Percentiles rank a stretch among this genome's conserved stretches.
Evolutionary conservation across 2,797 vertebrate genomes (phyloP).

Genomic region (Monodelphis domestica): DNA sequence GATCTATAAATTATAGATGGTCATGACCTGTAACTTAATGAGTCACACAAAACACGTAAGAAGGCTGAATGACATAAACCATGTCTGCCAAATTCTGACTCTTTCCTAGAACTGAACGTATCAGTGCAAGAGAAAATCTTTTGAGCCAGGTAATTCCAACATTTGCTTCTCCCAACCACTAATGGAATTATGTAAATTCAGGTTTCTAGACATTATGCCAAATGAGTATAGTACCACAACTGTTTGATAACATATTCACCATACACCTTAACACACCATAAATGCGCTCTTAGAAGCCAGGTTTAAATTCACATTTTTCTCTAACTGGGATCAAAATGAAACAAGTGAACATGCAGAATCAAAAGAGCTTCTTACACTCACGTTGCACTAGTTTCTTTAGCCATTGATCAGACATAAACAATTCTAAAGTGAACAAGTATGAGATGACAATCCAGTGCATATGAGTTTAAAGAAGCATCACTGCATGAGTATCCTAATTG

Average conservation of each 20-base stretch:
- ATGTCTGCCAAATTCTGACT: conserved; percentile 73
- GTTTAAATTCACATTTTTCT: conserved; percentile 75
- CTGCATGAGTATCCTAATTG: conserved; percentile 83
- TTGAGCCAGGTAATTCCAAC: conserved; percentile 77
- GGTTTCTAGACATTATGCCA: conserved; percentile 71
- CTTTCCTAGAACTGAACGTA: conserved; percentile 68
- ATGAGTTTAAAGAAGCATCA: conserved; percentile 77
- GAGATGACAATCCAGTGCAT: conserved; percentile 84
- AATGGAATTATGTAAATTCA: conserved; percentile 69
- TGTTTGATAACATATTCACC: conserved; percentile 75
- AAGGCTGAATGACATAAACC: conserved; percentile 71
- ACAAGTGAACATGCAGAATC: conserved; percentile 82
- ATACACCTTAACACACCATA: conserved; percentile 78
- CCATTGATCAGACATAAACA: conserved; percentile 79
- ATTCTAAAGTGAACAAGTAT: conserved; percentile 81
- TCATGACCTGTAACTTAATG: conserved; percentile 47
- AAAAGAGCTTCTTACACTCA: conserved; percentile 75
- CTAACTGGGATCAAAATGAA: conserved; percentile 80
- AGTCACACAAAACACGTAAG: conserved; percentile 72
- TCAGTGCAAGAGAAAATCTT: conserved; percentile 73
- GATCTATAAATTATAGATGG: conserved; percentile 60
- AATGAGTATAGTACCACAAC: conserved; percentile 80
- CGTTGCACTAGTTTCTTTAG: conserved; percentile 78
- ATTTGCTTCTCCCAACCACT: conserved; percentile 76
- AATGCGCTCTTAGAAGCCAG: conserved; percentile 80